Conservation (phyloP, 2,113 vertebrate species). For the Menura novaehollandiae region DNA sequence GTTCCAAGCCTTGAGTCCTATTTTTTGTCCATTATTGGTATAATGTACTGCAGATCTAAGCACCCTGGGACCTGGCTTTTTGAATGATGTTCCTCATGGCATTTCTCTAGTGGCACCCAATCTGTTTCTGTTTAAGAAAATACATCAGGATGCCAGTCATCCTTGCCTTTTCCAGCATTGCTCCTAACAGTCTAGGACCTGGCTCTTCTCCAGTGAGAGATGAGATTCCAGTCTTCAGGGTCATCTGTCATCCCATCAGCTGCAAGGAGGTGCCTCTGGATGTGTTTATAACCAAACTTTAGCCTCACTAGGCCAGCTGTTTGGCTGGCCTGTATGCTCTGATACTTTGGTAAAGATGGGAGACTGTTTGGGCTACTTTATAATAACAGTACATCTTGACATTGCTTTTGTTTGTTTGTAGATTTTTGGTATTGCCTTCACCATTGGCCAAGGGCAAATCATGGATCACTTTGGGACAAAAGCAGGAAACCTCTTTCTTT, state of each 20-base stretch:
- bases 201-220: neutral
- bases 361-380: neutral
- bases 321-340: neutral
- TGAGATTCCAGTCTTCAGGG: neutral
- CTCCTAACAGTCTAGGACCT: neutral
- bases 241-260: neutral
- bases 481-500: slow-evolving; percentile 88
- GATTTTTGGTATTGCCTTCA: slow-evolving; percentile 95
- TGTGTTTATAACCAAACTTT: neutral
- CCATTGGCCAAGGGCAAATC: slow-evolving; percentile 87
- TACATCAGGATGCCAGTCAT: neutral
- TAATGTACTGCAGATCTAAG: neutral
- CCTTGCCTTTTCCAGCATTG: neutral
- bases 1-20: neutral
- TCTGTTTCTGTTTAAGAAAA: neutral
- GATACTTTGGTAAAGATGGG: neutral
- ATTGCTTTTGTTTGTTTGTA: slow-evolving; percentile 63
- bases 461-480: slow-evolving; percentile 80
- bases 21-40: neutral
- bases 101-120: neutral
- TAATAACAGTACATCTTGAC: neutral
- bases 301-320: neutral
- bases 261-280: neutral
- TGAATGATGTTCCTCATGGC: neutral
- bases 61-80: neutral